A percentile compares a stretch with the other conserved stretches of the same genome.
Evolutionary conservation across 2,888 invertebrate genomes (phyloP).

Genomic region (Epicampocera succincta): DNA sequence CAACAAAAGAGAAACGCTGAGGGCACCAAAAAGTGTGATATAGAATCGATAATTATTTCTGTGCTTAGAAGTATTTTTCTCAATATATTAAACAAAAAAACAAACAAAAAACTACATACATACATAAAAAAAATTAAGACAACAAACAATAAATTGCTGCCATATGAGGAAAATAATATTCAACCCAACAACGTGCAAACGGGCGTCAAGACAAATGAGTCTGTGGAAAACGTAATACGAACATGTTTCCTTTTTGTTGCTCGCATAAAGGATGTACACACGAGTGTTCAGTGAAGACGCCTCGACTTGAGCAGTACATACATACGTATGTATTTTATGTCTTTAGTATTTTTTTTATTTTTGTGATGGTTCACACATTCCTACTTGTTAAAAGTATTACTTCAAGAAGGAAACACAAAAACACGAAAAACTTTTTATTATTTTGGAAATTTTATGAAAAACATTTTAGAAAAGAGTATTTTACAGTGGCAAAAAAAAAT

Average conservation of each 20-base stretch:
- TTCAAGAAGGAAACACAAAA: no score
- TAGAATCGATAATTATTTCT: conserved; percentile 27
- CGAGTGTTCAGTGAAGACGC: no score
- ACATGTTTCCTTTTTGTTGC: background rate
- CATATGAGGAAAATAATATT: conserved; percentile 21
- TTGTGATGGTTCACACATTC: no score
- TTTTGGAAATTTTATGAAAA: no score
- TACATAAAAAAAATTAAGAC: background rate
- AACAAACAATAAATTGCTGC: conserved; percentile 23
- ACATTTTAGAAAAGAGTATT: no score
- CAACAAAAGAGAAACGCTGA: background rate
- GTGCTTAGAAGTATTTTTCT: background rate
- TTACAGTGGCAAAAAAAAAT: no score
- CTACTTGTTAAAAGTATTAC: no score
- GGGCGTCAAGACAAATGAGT: background rate
- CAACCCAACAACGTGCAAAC: background rate
- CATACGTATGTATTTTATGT: no score
- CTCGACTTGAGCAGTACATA: no score
- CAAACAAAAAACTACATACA: no score
- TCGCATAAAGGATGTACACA: background rate
- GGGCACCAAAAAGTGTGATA: background rate
- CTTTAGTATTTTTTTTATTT: no score
- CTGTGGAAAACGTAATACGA: background rate
- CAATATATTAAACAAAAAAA: background rate
- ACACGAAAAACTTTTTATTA: no score